Evolutionary conservation across 2,888 invertebrate genomes (phyloP).

Genomic region (Drosophila kuntzei): DNA sequence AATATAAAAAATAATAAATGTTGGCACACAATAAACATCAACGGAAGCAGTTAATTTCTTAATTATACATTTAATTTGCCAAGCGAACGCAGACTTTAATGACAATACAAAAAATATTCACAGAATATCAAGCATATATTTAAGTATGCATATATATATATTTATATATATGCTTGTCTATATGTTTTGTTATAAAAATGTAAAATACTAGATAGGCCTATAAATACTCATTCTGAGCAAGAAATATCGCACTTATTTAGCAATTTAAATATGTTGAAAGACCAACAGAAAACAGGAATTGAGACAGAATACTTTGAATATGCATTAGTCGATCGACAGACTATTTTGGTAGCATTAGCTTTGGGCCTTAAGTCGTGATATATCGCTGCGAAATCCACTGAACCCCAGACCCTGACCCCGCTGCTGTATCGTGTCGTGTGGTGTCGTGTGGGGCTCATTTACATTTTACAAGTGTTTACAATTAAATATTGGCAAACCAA

Average conservation of each 20-base stretch:
- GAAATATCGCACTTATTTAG: conserved; percentile 17
- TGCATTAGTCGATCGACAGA: conserved; percentile 48
- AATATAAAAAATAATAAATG: conserved; percentile 32
- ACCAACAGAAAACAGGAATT: conserved; percentile 15
- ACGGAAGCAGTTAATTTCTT: conserved; percentile 79
- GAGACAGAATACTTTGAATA: conserved; percentile 58
- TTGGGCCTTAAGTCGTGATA: conserved; percentile 62
- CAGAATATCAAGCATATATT: background rate
- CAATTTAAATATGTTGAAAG: conserved; percentile 31
- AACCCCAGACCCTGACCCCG: conserved; percentile 57
- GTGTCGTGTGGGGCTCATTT: conserved; percentile 53
- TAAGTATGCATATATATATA: conserved; percentile 7
- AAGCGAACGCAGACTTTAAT: conserved; percentile 55
- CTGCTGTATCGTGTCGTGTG: background rate
- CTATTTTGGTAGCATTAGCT: conserved; percentile 18
- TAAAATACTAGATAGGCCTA: conserved; percentile 28
- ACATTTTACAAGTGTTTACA: conserved; percentile 79
- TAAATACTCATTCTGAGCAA: conserved; percentile 27
- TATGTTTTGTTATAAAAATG: conserved; percentile 1
- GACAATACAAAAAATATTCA: conserved; percentile 22
- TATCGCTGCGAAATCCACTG: conserved; percentile 33
- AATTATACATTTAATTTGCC: conserved; percentile 75
- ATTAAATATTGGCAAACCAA: conserved; percentile 59
- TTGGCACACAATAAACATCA: conserved; percentile 65
- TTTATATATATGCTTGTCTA: conserved; percentile 3